Evolutionary conservation across 2,888 invertebrate genomes (phyloP).

Genomic region (Latrodectus hesperus): DNA sequence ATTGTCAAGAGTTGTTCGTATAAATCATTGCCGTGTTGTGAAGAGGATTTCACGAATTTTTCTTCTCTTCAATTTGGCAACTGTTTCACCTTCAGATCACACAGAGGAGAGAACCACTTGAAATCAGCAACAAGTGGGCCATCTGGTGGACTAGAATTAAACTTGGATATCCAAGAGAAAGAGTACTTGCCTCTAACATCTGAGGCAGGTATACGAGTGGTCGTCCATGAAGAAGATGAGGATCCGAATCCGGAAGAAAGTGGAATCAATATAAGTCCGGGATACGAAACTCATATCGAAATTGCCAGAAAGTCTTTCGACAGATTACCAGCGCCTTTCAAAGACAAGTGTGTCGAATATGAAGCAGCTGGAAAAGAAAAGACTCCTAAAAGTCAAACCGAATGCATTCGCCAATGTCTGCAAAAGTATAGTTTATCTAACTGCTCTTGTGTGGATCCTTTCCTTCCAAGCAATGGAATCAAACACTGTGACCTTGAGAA

Average conservation of each 20-base stretch:
- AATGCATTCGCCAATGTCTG: constrained; percentile 17
- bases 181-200: constrained; percentile 66
- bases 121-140: not conserved
- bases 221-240: constrained; percentile 68
- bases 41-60: constrained; percentile 24
- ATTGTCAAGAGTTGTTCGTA: constrained; percentile 22
- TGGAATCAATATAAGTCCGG: constrained; percentile 43
- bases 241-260: constrained; percentile 37
- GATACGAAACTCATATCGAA: constrained; percentile 32
- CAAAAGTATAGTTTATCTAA: not conserved
- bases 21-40: constrained; percentile 5
- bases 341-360: constrained; percentile 29
- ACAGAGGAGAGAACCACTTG: not conserved
- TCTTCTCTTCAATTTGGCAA: constrained; percentile 39
- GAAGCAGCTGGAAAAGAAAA: not conserved
- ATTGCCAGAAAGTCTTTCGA: constrained; percentile 7
- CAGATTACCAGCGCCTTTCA: constrained; percentile 34
- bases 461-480: not conserved
- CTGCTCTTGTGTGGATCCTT: constrained; percentile 45
- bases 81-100: constrained; percentile 31
- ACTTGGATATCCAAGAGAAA: constrained; percentile 52
- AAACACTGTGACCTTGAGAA: constrained; percentile 23
- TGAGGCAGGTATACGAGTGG: constrained; percentile 65
- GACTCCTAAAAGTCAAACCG: not conserved
- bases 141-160: constrained; percentile 52